Evolutionary conservation across 1,140 invertebrate genomes (phyloP).

Genomic region (Lethrus apterus): DNA sequence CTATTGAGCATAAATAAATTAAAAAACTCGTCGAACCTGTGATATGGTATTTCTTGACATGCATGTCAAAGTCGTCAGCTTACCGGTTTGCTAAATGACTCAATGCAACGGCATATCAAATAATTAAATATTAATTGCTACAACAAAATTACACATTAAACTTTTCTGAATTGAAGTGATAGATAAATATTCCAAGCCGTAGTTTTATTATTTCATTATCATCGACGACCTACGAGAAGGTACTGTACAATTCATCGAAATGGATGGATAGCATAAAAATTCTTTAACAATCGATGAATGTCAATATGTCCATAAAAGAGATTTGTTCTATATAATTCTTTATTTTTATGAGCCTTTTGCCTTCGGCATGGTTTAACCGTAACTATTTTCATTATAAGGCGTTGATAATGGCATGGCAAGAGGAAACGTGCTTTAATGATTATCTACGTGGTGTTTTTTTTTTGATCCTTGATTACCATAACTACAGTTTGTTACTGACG

Average conservation of each 20-base stretch:
- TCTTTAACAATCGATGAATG: constrained; percentile 16
- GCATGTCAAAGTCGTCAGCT: neutral
- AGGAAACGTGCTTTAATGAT: neutral
- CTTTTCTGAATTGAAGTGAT: neutral
- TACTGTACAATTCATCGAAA: constrained; percentile 23
- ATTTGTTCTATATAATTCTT: constrained; percentile 1
- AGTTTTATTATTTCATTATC: constrained; percentile 8
- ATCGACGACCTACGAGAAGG: constrained; percentile 19
- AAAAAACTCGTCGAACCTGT: no score
- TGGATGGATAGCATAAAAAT: constrained; percentile 28
- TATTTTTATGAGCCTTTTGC: neutral
- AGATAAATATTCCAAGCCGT: constrained; percentile 2
- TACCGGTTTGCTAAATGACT: no score
- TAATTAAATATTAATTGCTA: constrained; percentile 7
- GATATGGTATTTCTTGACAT: constrained; percentile 3
- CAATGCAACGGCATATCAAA: no score
- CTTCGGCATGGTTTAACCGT: neutral
- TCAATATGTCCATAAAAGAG: neutral
- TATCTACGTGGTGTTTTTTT: neutral
- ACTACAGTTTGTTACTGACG: no score
- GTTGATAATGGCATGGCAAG: neutral
- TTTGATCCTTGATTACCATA: no score
- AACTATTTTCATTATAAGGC: neutral
- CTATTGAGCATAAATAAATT: no score
- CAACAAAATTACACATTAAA: constrained; percentile 4